Evolutionary conservation across 1,140 invertebrate species (phyloP).

Genomic region (Musca vetustissima): DNA sequence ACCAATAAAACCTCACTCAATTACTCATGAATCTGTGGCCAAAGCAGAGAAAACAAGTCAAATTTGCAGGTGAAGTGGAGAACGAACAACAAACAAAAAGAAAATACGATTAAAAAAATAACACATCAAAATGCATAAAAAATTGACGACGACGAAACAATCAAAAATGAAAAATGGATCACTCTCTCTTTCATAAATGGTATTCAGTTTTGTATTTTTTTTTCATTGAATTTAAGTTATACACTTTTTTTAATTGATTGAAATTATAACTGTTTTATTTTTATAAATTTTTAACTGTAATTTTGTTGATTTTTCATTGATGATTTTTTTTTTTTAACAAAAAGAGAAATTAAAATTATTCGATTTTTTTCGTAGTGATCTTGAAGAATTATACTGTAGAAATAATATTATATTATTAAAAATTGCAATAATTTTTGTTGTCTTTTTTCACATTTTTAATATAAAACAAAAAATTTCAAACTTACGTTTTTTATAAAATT

Average conservation of each 20-base stretch:
- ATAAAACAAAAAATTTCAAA: background rate
- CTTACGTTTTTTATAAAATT: background rate
- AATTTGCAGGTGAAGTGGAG: conserved; percentile 11
- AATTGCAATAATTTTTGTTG: no score
- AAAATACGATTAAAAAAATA: conserved; percentile 11
- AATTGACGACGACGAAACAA: no score
- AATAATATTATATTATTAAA: no score
- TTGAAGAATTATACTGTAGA: no score
- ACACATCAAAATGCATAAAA: no score
- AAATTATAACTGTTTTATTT: background rate
- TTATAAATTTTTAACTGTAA: background rate
- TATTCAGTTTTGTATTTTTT: no score
- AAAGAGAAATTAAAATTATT: no score
- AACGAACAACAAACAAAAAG: background rate
- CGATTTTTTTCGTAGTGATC: no score
- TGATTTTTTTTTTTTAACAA: no score
- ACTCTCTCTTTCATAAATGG: conserved; percentile 21
- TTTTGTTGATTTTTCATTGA: no score
- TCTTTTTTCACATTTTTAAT: background rate
- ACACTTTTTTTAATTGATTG: no score
- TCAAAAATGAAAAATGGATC: conserved; percentile 3
- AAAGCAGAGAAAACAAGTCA: background rate
- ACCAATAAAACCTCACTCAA: no score
- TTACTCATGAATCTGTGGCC: background rate
- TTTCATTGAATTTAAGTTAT: background rate